These are phyloP conservation scores for Muschampia plurimacula DNA, from an alignment of 2,888 invertebrate species.

Conservation along the genomic window DNA sequence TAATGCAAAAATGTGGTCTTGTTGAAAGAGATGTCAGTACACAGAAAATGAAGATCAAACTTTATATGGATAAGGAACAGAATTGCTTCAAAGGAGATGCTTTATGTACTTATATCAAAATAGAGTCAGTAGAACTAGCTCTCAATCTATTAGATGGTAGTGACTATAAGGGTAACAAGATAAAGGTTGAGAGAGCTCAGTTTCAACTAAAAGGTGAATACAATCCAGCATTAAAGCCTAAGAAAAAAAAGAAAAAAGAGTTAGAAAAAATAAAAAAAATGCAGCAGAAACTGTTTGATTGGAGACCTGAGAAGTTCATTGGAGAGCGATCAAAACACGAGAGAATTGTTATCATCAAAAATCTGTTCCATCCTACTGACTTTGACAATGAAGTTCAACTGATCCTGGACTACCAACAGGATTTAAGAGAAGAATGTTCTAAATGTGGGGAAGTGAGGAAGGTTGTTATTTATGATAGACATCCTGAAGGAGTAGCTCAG, in stretches of 20 bases:
- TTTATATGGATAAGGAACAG: constrained; percentile 93
- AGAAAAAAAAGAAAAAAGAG: constrained; percentile 94
- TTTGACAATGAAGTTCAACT: constrained; percentile 96
- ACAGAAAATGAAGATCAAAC: constrained; percentile 94
- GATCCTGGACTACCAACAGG: constrained; percentile 96
- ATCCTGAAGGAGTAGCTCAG: constrained; percentile 97
- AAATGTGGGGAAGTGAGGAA: constrained; percentile 97
- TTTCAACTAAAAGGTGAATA: constrained; percentile 98
- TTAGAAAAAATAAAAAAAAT: constrained; percentile 96
- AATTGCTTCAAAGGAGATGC: constrained; percentile 97
- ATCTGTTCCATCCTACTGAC: constrained; percentile 94
- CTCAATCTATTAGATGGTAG: constrained; percentile 96
- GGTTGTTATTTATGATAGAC: constrained; percentile 95
- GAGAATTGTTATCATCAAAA: constrained; percentile 95
- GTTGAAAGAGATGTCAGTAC: constrained; percentile 94
- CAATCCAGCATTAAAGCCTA: constrained; percentile 96
- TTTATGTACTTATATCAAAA: constrained; percentile 97
- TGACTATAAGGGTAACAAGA: constrained; percentile 90
- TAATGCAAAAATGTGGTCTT: constrained; percentile 98
- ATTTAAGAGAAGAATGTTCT: constrained; percentile 94
- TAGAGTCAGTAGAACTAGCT: constrained; percentile 98
- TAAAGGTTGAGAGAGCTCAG: constrained; percentile 96
- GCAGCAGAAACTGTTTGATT: constrained; percentile 98
- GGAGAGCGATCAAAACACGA: constrained; percentile 96
- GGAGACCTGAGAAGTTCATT: constrained; percentile 96